Percentiles rank a stretch among this genome's conserved stretches.
These are phyloP conservation scores for Catostomus latipinnis DNA, from an alignment of 2,797 vertebrate species.

Conservation along the genomic window DNA sequence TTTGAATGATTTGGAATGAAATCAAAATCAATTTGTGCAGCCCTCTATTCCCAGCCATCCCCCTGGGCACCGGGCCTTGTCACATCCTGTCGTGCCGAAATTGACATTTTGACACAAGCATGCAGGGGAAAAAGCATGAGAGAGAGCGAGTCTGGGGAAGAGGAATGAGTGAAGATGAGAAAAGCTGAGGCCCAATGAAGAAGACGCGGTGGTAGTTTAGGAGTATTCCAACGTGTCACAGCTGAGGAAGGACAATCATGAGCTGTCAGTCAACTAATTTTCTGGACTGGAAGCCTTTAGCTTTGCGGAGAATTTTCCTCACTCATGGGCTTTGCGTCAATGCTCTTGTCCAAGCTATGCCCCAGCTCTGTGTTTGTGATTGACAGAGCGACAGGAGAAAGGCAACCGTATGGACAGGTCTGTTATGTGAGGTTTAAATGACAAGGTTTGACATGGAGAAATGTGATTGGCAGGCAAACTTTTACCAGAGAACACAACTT, in stretches of 20 bases:
- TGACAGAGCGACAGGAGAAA: conserved; percentile 50
- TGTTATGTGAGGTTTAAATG: conserved; percentile 69
- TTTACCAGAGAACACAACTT: conserved; percentile 52
- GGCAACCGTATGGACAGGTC: conserved; percentile 52
- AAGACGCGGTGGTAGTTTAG: conserved; percentile 66
- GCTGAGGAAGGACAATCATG: conserved; percentile 73
- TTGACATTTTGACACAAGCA: conserved; percentile 83
- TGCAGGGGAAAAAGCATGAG: conserved; percentile 49
- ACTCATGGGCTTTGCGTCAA: conserved; percentile 40
- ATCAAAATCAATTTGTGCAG: conserved; percentile 86
- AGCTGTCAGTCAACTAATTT: conserved; percentile 72
- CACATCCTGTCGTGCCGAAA: conserved; percentile 79
- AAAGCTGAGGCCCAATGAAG: conserved; percentile 57
- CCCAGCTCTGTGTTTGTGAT: conserved; percentile 39
- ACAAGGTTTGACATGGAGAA: conserved; percentile 70
- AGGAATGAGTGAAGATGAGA: conserved; percentile 60
- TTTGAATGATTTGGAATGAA: conserved; percentile 87
- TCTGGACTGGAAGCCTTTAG: conserved; percentile 32
- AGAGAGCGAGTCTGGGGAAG: conserved; percentile 46
- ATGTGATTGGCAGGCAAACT: conserved; percentile 69
- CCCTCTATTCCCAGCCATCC: conserved; percentile 75
- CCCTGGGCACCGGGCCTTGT: conserved; percentile 77
- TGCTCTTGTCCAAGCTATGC: conserved; percentile 13
- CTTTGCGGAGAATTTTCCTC: conserved; percentile 52
- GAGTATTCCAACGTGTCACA: conserved; percentile 66